A percentile compares a stretch with the other conserved stretches of the same genome.
These are phyloP conservation scores for Oncorhynchus tshawytscha DNA, from an alignment of 2,113 vertebrate species.

Conservation along the genomic window DNA sequence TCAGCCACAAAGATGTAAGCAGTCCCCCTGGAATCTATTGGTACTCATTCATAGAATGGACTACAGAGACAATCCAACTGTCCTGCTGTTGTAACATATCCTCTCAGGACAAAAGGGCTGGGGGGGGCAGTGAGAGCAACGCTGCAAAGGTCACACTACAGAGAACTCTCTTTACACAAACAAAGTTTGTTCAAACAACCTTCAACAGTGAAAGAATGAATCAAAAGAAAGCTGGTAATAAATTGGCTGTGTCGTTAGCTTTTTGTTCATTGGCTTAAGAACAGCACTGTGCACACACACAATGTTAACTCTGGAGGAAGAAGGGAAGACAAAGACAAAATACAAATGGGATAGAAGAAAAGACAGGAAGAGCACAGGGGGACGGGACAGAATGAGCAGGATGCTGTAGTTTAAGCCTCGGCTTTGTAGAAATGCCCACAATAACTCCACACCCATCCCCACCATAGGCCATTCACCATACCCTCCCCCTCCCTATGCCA, in stretches of 20 bases:
- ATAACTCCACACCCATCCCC: not conserved
- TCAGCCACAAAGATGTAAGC: not conserved
- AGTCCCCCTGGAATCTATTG: not conserved
- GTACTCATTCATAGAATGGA: not conserved
- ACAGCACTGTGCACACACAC: not conserved
- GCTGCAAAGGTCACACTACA: not conserved
- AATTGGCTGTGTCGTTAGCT: not conserved
- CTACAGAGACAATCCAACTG: not conserved
- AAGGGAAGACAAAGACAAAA: not conserved
- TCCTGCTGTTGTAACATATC: not conserved
- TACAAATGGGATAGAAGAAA: not conserved
- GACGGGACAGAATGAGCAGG: not conserved
- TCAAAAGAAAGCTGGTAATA: not conserved
- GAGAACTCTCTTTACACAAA: not conserved
- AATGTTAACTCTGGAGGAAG: not conserved
- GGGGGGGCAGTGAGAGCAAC: not conserved
- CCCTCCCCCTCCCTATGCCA: not conserved
- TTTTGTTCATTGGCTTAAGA: not conserved
- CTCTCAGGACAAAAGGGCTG: not conserved
- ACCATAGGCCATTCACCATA: not conserved
- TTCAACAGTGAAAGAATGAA: constrained; percentile 6
- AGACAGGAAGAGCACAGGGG: constrained; percentile 1
- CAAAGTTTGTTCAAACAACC: not conserved
- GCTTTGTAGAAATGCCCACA: not conserved
- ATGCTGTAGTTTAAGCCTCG: constrained; percentile 1